A percentile compares a stretch with the other conserved stretches of the same genome.
Conservation (phyloP, 2,888 invertebrate genomes). For the Cephus rjabovi region DNA sequence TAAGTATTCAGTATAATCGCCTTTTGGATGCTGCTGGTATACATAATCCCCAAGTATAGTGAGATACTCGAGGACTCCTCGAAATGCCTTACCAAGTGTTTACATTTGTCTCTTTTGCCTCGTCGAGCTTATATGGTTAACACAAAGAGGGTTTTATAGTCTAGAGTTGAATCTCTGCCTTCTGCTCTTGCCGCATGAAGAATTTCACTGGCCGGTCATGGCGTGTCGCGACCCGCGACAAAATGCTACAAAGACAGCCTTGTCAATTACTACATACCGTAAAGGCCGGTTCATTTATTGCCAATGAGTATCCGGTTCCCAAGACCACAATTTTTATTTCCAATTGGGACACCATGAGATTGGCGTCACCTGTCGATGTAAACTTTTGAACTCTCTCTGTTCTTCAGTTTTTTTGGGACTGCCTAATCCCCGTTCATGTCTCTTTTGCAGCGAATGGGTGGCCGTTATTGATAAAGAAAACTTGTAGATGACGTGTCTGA, state of each 20-base stretch:
- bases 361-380: too few species aligned
- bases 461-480: too few species aligned
- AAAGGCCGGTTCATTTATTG: too few species aligned
- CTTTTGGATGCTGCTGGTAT: not conserved
- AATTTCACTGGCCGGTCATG: constrained; percentile 49
- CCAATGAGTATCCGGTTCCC: too few species aligned
- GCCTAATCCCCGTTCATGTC: too few species aligned
- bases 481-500: too few species aligned
- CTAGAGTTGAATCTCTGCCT: constrained; percentile 32
- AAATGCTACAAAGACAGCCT: constrained; percentile 61
- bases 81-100: constrained; percentile 45
- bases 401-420: too few species aligned
- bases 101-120: constrained; percentile 59
- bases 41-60: constrained; percentile 30
- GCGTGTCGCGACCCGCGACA: constrained; percentile 60
- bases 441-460: too few species aligned
- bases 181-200: constrained; percentile 5
- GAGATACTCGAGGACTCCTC: constrained; percentile 23
- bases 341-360: too few species aligned
- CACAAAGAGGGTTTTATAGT: constrained; percentile 65
- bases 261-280: constrained; percentile 53
- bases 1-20: not conserved
- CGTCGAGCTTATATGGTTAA: constrained; percentile 27
- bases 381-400: too few species aligned
- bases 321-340: too few species aligned